A percentile compares a stretch with the other conserved stretches of the same genome.
Conservation (phyloP, 92 coral and sea anemone species). For the Scolanthus callimorphus region DNA sequence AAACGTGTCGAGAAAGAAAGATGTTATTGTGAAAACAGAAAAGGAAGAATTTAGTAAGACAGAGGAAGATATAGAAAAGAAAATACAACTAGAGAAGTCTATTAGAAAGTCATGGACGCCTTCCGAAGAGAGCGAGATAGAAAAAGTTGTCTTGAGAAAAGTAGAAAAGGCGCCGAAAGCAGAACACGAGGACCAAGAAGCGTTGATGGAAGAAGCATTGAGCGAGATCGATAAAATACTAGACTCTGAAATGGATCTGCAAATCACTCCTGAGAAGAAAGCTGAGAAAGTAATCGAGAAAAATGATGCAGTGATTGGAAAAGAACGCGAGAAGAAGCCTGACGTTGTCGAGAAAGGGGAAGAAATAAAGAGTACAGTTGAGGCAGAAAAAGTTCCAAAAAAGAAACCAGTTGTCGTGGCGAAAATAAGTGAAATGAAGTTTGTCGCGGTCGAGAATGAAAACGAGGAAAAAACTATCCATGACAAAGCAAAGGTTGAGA, state of each 20-base stretch:
- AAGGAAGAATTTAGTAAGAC: background rate
- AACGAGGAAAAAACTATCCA: background rate
- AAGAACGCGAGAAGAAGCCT: constrained; percentile 9
- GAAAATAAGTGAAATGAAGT: background rate
- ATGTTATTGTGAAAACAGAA: background rate
- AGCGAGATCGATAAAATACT: too few relatives aligned
- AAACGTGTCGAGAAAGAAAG: too few relatives aligned
- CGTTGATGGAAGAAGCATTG: too few relatives aligned
- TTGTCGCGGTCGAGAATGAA: background rate
- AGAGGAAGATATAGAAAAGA: background rate
- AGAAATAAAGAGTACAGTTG: background rate
- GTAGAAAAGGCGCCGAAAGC: too few relatives aligned
- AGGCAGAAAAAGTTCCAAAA: background rate
- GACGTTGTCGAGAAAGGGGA: background rate
- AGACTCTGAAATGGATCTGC: too few relatives aligned
- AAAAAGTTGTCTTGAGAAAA: background rate
- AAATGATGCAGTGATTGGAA: background rate
- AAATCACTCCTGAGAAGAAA: too few relatives aligned
- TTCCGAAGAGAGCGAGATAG: background rate
- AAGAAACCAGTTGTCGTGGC: background rate
- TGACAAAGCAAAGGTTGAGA: constrained; percentile 2
- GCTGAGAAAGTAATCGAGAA: too few relatives aligned
- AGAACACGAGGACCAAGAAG: too few relatives aligned
- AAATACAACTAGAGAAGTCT: background rate
- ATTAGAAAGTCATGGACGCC: too few relatives aligned